Base-by-base conservation (phyloP, 2,888 invertebrate genomes). In the Eulithis testata region DNA sequence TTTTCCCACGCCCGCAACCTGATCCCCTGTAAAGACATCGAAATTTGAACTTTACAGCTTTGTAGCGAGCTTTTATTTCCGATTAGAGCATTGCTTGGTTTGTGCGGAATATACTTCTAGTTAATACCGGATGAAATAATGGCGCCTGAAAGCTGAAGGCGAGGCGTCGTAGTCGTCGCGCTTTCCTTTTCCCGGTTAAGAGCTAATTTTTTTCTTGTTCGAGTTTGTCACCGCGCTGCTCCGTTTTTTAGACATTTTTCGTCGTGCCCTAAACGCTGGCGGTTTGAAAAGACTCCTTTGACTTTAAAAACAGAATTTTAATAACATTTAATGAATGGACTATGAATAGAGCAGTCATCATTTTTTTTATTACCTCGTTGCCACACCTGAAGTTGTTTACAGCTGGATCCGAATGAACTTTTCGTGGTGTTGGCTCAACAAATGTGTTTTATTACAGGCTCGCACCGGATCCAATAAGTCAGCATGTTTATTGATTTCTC, bases 101-200 rank as follows among this genome's bases (percentile, higher is more conserved):
- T 78, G 79, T 78, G 75, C 71, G 73, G 78, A 77, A 81, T 82
- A 81, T 80, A 79, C 73, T 64, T 70, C 66, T 75, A 77, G 77
- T 81, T 82, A 84, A 81, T 84, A 83, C 83, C 80, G 84, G 82
- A 84, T 84, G 85, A 86, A 85, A 84, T 86, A 85, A 87, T 85
- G 82, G 81, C 82, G 84, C 78, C 86, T 88, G 84, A 86, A 89
- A 86, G 80, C 86, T 86, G 83, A 84, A 86, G 84, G 78, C 80
- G 80, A 78, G 70, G 82, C 82, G 83, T 82, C 84, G 82, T 82
- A 78, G 71, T 81, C 82, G 83, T 82, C 84, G 82, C 83, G 79
- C 81, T 87, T 85, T 80, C 84, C 83, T 83, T 78, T 86, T 87
- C 79, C 82, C 80, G 80, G 78, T 80, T 74, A 76, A 80, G 80